Evolutionary conservation across 2,113 vertebrate genomes (phyloP), one percentile per base, ranked within the genome.

Genomic region (Nicator chloris): DNA sequence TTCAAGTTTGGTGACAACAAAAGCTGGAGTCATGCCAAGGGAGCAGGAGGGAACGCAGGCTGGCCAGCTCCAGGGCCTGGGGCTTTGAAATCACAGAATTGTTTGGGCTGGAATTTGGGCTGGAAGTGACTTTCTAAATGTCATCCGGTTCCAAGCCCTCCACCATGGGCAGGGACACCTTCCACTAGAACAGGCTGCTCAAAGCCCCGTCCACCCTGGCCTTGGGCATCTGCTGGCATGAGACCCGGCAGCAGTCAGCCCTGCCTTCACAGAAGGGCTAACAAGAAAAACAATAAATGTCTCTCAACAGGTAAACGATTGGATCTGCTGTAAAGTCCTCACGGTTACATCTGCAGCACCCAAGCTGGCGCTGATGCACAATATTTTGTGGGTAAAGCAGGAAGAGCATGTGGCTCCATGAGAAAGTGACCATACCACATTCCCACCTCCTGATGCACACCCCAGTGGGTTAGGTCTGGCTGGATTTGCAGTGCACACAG

Each of bases 341-440:
- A 10, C 0, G 0, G 44, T 44, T 60, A 27, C 8, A 59, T 12
- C 21, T 69, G 39, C 2, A 12, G n/a, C 17, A 4, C 7, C 44
- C 49, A 33, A 2, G 2, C 11, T 5, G 33, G 15, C 3, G 0
- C 27, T 61, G 47, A 45, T 33, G 27, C 47, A 18, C 39, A 37
- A 4, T 3, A 11, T 40, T 73, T 20, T 78, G 59, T 6, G 13
- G 26, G 17, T 20, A 19, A 59, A 65, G 53, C 33, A 27, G 39
- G n/a, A 40, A 57, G 13, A 60, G 57, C 1, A 0, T 5, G 40
- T 13, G 37, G 22, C 35, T n/a, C 26, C 7, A 16, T 6, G 19
- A 27, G 18, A 64, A 26, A 53, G 54, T 0, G 0, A 8, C 33
- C 21, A 1, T 28, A 8, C 7, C 1, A 26, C 26, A 1, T 22